Evolutionary conservation across 2,113 vertebrate genomes (phyloP).

Genomic region (Lagopus leucura): DNA sequence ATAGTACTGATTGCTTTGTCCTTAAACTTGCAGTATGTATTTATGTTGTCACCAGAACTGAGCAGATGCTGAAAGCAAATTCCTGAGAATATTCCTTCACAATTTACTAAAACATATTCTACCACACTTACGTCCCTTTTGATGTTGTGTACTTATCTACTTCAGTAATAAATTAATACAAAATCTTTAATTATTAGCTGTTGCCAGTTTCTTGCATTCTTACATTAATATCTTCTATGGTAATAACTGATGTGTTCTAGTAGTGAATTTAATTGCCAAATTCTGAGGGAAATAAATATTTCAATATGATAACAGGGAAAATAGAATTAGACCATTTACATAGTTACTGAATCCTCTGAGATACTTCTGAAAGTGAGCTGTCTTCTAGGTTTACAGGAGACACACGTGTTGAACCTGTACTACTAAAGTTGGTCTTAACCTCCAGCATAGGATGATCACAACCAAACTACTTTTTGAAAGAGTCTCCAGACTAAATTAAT

Average conservation of each 20-base stretch:
- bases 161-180: neutral
- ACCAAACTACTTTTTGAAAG: neutral
- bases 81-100: neutral
- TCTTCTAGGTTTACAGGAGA: neutral
- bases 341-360: neutral
- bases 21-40: neutral
- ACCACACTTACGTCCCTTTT: neutral
- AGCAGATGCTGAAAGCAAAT: neutral
- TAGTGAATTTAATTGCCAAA: neutral
- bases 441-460: neutral
- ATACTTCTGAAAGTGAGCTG: neutral
- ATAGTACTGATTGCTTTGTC: neutral
- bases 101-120: neutral
- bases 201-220: neutral
- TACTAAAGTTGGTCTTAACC: neutral
- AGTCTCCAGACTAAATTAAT: neutral
- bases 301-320: neutral
- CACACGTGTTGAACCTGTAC: neutral
- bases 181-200: neutral
- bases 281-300: neutral
- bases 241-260: neutral
- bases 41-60: neutral
- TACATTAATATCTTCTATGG: neutral
- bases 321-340: neutral
- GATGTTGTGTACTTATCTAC: neutral